Evolutionary conservation across 2,888 invertebrate species (phyloP).

Genomic region (Hirudinaria manillensis): DNA sequence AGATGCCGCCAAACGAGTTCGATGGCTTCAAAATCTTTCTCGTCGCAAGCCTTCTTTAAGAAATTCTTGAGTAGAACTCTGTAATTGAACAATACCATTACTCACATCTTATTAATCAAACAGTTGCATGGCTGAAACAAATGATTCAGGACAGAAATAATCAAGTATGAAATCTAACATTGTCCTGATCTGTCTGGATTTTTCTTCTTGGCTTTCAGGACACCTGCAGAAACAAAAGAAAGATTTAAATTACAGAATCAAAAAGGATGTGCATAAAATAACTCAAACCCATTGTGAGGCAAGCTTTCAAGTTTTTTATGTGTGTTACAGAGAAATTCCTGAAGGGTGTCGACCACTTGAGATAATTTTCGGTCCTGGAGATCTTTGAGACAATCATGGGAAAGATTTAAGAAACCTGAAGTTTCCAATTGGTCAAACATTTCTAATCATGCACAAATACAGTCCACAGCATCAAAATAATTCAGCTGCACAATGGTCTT

Average conservation of each 20-base stretch:
- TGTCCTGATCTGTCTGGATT: neutral
- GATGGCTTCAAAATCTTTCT: conserved; percentile 87
- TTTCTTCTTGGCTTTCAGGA: conserved; percentile 8
- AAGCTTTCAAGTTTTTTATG: conserved; percentile 11
- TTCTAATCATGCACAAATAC: too few relatives aligned
- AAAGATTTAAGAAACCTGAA: conserved; percentile 2
- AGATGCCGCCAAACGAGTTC: conserved; percentile 85
- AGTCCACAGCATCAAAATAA: neutral
- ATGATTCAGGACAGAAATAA: too few relatives aligned
- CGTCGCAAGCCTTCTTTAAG: conserved; percentile 70
- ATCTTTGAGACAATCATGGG: neutral
- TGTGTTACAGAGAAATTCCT: neutral
- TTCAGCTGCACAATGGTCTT: too few relatives aligned
- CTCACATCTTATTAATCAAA: too few relatives aligned
- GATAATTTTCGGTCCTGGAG: neutral
- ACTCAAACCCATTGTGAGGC: neutral
- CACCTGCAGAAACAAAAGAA: neutral
- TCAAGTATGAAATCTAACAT: conserved; percentile 7
- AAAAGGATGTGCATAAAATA: neutral
- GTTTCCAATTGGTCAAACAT: too few relatives aligned
- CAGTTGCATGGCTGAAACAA: too few relatives aligned
- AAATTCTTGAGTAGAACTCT: conserved; percentile 5
- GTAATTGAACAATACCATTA: neutral
- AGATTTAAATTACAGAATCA: neutral
- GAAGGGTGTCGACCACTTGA: neutral